Evolutionary conservation across 1,140 invertebrate species (phyloP).

Genomic region (Eufriesea mexicana): DNA sequence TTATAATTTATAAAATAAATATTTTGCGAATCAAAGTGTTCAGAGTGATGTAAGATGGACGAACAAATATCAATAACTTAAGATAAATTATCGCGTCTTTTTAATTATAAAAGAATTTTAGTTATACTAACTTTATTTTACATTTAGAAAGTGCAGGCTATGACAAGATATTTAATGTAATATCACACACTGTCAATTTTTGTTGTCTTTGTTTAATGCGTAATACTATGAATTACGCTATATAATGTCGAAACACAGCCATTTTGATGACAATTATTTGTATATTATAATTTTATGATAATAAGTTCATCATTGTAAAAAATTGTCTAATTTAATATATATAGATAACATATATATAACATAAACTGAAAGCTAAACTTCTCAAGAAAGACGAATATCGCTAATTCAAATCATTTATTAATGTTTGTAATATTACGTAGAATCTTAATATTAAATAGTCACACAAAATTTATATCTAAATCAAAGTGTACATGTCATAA

Average conservation of each 20-base stretch:
- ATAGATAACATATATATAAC: too few relatives aligned
- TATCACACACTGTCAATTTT: background rate
- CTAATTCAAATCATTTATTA: background rate
- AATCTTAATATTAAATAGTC: background rate
- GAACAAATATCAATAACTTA: slow-evolving; percentile 22
- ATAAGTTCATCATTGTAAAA: background rate
- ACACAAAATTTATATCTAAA: background rate
- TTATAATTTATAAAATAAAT: slow-evolving; percentile 38
- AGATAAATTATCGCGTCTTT: slow-evolving; percentile 22
- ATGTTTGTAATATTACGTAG: background rate
- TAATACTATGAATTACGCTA: slow-evolving; percentile 10
- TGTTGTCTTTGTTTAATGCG: background rate
- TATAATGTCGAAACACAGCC: slow-evolving; percentile 28
- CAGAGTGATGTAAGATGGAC: slow-evolving; percentile 38
- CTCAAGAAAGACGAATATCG: background rate
- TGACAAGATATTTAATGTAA: background rate
- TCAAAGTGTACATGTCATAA: background rate
- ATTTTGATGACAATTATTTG: slow-evolving; percentile 7
- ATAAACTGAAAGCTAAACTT: background rate
- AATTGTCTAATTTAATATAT: too few relatives aligned
- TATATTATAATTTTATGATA: background rate
- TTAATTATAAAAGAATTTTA: background rate
- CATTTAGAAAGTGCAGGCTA: background rate
- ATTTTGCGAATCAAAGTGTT: slow-evolving; percentile 32
- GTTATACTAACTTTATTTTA: background rate